Evolutionary conservation across 2,113 vertebrate species (phyloP).

Genomic region (Eleginops maclovinus): DNA sequence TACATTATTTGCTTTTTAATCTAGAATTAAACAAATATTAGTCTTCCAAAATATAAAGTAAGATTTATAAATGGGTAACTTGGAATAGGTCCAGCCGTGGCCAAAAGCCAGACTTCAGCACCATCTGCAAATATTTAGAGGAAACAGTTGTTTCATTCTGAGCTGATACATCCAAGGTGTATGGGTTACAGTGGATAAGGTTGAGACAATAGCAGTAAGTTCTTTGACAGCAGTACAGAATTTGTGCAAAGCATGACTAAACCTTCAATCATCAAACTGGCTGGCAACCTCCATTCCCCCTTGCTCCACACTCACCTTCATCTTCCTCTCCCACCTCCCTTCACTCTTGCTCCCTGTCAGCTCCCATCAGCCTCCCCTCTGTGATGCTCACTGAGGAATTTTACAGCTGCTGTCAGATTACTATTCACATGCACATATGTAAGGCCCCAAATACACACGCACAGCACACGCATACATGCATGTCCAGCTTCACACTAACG

Average conservation of each 20-base stretch:
- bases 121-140: slow-evolving; percentile 65
- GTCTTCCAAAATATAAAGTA: slow-evolving; percentile 17
- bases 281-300: slow-evolving; percentile 43
- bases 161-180: slow-evolving; percentile 53
- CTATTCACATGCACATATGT: slow-evolving; percentile 40
- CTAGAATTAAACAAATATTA: slow-evolving; percentile 16
- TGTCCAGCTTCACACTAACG: slow-evolving; percentile 16
- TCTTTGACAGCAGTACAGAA: slow-evolving; percentile 49
- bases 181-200: slow-evolving; percentile 31
- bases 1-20: not conserved
- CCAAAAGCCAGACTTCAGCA: slow-evolving; percentile 40
- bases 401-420: slow-evolving; percentile 74
- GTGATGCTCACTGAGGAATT: slow-evolving; percentile 78
- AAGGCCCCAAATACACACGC: slow-evolving; percentile 31
- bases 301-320: slow-evolving; percentile 64
- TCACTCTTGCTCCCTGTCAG: slow-evolving; percentile 71
- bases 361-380: slow-evolving; percentile 76
- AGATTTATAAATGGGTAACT: slow-evolving; percentile 33
- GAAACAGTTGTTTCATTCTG: slow-evolving; percentile 47
- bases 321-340: slow-evolving; percentile 68
- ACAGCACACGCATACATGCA: slow-evolving; percentile 18
- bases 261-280: slow-evolving; percentile 65
- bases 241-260: slow-evolving; percentile 55
- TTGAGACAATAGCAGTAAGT: slow-evolving; percentile 47
- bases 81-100: slow-evolving; percentile 19